Base-by-base conservation (phyloP, 1,140 invertebrate species). In the Reticulitermes speratus region DNA sequence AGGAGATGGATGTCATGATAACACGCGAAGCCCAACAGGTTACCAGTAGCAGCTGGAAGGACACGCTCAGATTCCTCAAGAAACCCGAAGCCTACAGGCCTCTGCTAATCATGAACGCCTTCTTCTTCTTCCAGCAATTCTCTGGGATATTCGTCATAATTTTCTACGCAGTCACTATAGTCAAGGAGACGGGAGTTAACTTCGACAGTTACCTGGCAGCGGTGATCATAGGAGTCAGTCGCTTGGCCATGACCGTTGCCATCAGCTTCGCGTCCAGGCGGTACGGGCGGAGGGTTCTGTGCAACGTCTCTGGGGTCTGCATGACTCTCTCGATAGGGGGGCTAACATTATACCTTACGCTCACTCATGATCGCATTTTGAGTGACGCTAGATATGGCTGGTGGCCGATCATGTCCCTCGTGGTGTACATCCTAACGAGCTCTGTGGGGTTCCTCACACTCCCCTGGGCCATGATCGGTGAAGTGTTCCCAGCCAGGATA, bases 121-220 rank as follows among this genome's bases (percentile, higher is more conserved):
- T 95, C 86, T 96, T 97, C 90, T 93, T 95, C 87, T 94, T 96
- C 89, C 96, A 97, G 89, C 96, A 97, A 89, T 93, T 96, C 81
- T 94, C 94, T 8, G 96, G 96, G 2, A 93, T 94, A 32, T 96
- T 96, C 88, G 95, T 96, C 12, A 91, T 96, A 8, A 93, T 96
- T 55, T 96, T 96, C 86, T 96, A 97, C 88, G 94, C 95, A 0
- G 91, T 94, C 32, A 89, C 95, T 91, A 91, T 97, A 88, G 92
- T 94, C 0, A 87, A 87, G 16, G 92, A 94, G 65, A 93, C 94
- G 5, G 93, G 93, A 3, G 91, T 94, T 7, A 89, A 89, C 6
- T 91, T 94, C 5, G 92, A 95, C 88, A 90, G 92, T 0, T 94
- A 94, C 84, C 86, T 94, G 19, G 92, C 92, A 1, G 92, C 94